phyloP scores from a whole-genome alignment of 2,888 invertebrate species.

The Noctua janthe region DNA sequence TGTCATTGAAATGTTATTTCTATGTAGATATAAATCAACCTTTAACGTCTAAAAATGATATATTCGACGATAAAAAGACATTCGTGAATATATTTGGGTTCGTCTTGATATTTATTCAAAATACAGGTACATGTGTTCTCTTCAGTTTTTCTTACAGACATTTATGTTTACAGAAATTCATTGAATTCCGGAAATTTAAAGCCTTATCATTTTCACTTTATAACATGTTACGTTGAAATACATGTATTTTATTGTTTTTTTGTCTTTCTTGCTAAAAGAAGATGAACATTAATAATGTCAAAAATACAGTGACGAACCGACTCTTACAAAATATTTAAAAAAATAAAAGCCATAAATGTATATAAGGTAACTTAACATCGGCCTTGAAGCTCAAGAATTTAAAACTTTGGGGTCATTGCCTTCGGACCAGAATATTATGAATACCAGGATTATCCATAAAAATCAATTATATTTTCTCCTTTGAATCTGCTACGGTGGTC shows the following conservation, averaged over 20 bases:
- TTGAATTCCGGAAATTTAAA: not conserved
- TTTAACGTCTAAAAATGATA: constrained; percentile 82
- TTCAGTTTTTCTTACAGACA: constrained; percentile 14
- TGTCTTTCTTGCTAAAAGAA: not conserved
- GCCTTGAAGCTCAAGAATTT: not conserved
- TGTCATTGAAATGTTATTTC: constrained; percentile 81
- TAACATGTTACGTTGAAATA: not conserved
- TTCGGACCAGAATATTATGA: constrained; percentile 18
- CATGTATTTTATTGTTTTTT: not conserved
- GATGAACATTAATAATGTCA: not conserved
- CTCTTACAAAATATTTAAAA: not conserved
- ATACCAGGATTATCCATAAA: constrained; percentile 33
- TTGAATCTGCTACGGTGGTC: constrained; percentile 54
- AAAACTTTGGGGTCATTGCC: constrained; percentile 14
- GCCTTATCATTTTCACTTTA: not conserved
- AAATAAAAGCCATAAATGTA: not conserved
- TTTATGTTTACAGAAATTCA: not conserved
- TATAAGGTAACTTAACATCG: not conserved
- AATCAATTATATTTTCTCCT: constrained; percentile 29
- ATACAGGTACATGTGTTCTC: constrained; percentile 48
- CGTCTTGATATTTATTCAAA: constrained; percentile 74
- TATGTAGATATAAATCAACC: constrained; percentile 80
- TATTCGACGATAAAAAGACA: constrained; percentile 83
- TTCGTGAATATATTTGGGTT: constrained; percentile 81
- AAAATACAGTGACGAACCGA: not conserved